Percentiles rank a stretch among this genome's conserved stretches.
Evolutionary conservation across 2,797 vertebrate genomes (phyloP).

Genomic region (Fundulus diaphanus): DNA sequence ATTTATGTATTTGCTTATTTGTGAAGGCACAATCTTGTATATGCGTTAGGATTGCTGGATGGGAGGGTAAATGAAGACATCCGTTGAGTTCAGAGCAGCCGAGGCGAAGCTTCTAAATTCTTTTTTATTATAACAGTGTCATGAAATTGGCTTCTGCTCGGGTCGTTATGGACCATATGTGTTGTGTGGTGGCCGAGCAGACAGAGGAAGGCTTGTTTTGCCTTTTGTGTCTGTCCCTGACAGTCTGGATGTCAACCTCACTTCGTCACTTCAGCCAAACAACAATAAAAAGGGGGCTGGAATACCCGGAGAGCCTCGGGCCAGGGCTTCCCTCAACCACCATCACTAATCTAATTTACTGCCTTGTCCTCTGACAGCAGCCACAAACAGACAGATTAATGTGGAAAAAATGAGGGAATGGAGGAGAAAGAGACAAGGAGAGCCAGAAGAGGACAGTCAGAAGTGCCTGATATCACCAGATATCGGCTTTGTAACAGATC

Average conservation of each 20-base stretch:
- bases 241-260: slow-evolving; percentile 50
- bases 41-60: slow-evolving; percentile 45
- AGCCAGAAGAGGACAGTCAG: slow-evolving; percentile 25
- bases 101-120: slow-evolving; percentile 38
- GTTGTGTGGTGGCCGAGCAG: slow-evolving; percentile 20
- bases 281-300: slow-evolving; percentile 15
- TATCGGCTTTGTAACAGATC: slow-evolving; percentile 37
- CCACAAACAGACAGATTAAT: slow-evolving; percentile 36
- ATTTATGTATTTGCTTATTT: slow-evolving; percentile 82
- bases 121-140: slow-evolving; percentile 56
- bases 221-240: slow-evolving; percentile 45
- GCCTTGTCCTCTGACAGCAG: slow-evolving; percentile 48
- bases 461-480: slow-evolving; percentile 39
- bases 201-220: slow-evolving; percentile 67
- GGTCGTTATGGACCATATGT: slow-evolving; percentile 57
- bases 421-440: slow-evolving; percentile 4
- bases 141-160: slow-evolving; percentile 63
- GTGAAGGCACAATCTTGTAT: slow-evolving; percentile 60
- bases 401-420: slow-evolving; percentile 45
- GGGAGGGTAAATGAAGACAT: slow-evolving; percentile 74
- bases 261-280: slow-evolving; percentile 35
- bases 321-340: slow-evolving; percentile 59
- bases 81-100: slow-evolving; percentile 25
- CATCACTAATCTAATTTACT: slow-evolving; percentile 75
- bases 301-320: slow-evolving; percentile 53